These are phyloP conservation scores for Dasypolia templi DNA, from an alignment of 2,888 invertebrate species.

Conservation along the genomic window DNA sequence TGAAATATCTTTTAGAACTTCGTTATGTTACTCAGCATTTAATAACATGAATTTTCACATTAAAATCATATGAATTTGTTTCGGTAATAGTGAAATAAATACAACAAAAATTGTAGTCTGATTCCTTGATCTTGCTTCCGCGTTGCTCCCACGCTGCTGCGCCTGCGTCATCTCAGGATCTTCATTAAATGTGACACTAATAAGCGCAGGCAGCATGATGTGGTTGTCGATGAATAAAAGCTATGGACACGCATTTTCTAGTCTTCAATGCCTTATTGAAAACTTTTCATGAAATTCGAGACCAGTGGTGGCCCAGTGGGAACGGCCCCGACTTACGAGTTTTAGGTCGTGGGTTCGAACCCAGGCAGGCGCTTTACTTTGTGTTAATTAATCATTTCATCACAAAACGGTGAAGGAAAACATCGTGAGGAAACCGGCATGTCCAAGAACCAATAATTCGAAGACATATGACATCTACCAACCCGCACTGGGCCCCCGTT, in stretches of 20 bases:
- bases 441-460: no score
- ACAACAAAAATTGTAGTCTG: neutral
- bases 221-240: neutral
- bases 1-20: conserved; percentile 14
- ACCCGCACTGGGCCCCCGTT: no score
- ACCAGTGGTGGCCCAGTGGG: no score
- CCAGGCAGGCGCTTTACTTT: no score
- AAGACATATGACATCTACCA: no score
- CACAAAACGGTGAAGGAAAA: no score
- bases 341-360: no score
- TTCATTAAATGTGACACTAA: neutral
- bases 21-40: conserved; percentile 7
- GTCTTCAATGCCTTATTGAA: conserved; percentile 1
- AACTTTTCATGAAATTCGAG: no score
- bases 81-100: neutral
- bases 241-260: neutral
- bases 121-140: neutral
- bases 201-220: neutral
- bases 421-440: no score
- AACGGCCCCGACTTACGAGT: no score
- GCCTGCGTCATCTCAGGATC: neutral
- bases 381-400: no score
- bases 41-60: neutral
- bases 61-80: neutral
- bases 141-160: neutral